Conservation (phyloP, 1,140 invertebrate species). For the Trinorchestia longiramus region DNA sequence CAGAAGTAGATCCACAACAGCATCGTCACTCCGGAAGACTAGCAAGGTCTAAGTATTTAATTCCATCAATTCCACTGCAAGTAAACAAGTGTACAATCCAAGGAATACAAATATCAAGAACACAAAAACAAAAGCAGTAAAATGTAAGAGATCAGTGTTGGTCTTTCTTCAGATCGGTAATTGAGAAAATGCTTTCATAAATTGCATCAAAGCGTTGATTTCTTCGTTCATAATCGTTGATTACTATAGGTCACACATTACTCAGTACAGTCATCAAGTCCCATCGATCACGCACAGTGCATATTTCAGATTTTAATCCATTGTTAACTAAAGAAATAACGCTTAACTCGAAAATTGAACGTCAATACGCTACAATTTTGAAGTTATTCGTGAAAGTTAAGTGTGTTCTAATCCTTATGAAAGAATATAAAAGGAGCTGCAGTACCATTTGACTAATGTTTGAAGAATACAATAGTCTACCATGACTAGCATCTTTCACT, state of each 20-base stretch:
- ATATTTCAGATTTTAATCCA: background rate
- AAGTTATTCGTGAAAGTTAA: no score
- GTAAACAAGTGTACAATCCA: background rate
- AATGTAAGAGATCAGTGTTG: background rate
- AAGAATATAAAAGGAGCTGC: background rate
- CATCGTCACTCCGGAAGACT: no score
- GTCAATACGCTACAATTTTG: background rate
- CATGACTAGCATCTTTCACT: background rate
- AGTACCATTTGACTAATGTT: background rate
- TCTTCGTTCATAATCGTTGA: background rate
- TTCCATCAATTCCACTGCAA: background rate
- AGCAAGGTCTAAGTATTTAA: background rate
- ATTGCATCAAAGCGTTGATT: background rate
- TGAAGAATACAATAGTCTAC: background rate
- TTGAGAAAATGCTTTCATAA: background rate
- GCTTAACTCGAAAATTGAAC: background rate
- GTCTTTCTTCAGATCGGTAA: background rate
- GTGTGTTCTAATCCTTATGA: no score
- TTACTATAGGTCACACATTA: background rate
- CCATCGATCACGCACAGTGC: background rate
- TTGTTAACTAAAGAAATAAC: background rate
- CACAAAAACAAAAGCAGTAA: background rate
- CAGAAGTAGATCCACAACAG: no score
- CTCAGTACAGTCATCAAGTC: background rate
- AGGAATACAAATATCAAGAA: background rate